Evolutionary conservation across 2,113 vertebrate species (phyloP), one percentile per base, ranked within the genome.

Genomic region (Hemicordylus capensis): DNA sequence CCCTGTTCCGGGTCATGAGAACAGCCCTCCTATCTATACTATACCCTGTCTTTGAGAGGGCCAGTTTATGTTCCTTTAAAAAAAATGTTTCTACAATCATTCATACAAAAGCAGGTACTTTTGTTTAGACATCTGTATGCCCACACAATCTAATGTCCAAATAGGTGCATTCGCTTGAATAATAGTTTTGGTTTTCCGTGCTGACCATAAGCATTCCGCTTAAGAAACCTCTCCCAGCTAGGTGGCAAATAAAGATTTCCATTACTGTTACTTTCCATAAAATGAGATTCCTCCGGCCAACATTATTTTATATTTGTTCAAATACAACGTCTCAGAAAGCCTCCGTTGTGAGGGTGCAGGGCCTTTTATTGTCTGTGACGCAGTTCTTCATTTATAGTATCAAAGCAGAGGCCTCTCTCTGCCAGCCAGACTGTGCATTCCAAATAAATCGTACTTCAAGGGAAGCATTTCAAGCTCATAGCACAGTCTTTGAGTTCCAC

Each of bases 381-480:
- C 56, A 42, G 44, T 76, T 85, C 39, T 86, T 84, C n/a, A 74
- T 85, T 85, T 82, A 37, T 1, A 72, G 46, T 7, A 37, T 24
- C 77, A 85, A 70, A 63, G 7, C 59, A 75, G 58, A 3, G 2
- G 76, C 46, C 1, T 28, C 42, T 59, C 28, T 82, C 42, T n/a
- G 75, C 56, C 8, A 84, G 54, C 37, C 89, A 34, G 22, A 15
- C 31, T 72, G 6, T 8, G 14, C 44, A 44, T 14, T 10, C 37
- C 44, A 85, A 67, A 89, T 70, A 80, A 6, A 59, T 63, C 39
- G 76, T 10, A 28, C 46, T 63, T 90, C 73, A 75, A 79, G 54
- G 37, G 83, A 89, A 84, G 77, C 17, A 82, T 66, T 77, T 77
- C 37, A 70, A 54, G n/a, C 78, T 85, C 74, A 70, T 66, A 61